Conservation (phyloP, 1,140 invertebrate species). For the Kradibia gibbosae region DNA sequence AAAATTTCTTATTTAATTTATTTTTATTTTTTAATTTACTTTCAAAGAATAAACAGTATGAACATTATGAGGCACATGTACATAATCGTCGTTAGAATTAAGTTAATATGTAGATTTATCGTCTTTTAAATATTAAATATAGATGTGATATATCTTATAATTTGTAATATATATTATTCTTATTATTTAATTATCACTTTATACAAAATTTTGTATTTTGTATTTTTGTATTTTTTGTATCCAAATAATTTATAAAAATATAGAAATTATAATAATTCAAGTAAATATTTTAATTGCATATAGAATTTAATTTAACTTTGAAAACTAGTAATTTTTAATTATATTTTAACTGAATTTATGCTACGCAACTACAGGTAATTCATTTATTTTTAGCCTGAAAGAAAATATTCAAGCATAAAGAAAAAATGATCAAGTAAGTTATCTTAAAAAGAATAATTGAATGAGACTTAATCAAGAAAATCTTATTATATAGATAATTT, state of each 20-base stretch:
- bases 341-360: not conserved
- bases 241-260: not conserved
- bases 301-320: not conserved
- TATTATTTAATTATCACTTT: no score
- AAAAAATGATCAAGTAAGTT: not conserved
- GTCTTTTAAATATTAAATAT: no score
- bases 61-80: no score
- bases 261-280: no score
- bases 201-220: not conserved
- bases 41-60: no score
- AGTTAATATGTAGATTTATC: no score
- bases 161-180: no score
- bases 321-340: not conserved
- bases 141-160: no score
- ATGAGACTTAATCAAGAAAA: slow-evolving; percentile 11
- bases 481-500: not conserved
- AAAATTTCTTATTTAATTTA: not conserved
- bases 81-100: no score
- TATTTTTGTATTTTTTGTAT: not conserved
- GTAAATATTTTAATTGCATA: not conserved
- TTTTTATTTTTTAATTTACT: no score
- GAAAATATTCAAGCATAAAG: slow-evolving; percentile 2
- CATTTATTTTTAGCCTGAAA: not conserved
- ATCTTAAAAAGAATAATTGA: not conserved
- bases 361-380: not conserved